Evolutionary conservation across 2,888 invertebrate species (phyloP).

Genomic region (Bellardia bayeri): DNA sequence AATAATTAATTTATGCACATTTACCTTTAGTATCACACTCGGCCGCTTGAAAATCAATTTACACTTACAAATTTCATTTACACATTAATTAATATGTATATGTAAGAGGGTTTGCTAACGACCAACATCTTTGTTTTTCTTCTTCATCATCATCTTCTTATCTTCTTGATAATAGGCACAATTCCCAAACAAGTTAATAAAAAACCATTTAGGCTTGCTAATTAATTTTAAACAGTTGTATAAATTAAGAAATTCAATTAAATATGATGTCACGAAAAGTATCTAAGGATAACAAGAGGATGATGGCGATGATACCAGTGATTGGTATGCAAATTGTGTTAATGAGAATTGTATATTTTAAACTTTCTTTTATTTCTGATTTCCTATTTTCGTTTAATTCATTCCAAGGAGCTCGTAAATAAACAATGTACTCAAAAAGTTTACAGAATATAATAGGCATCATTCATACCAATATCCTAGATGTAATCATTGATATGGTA

Average conservation of each 20-base stretch:
- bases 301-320: constrained; percentile 8
- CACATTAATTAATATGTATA: too few species aligned
- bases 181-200: constrained; percentile 9
- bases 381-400: not conserved
- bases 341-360: constrained; percentile 1
- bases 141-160: not conserved
- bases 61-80: not conserved
- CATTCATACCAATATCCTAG: too few species aligned
- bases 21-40: not conserved
- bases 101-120: too few species aligned
- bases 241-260: constrained; percentile 46
- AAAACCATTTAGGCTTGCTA: constrained; percentile 26
- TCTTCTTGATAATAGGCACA: not conserved
- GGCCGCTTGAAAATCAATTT: not conserved
- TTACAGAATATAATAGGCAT: too few species aligned
- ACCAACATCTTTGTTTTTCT: not conserved
- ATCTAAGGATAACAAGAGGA: constrained; percentile 16
- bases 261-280: constrained; percentile 30
- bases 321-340: constrained; percentile 46
- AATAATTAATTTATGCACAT: not conserved
- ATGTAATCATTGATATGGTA: too few species aligned
- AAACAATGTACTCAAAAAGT: not conserved
- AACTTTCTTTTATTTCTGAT: not conserved
- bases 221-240: constrained; percentile 52
- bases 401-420: not conserved